Conservation (phyloP, 2,797 vertebrate genomes). For the Remorina albescens region DNA sequence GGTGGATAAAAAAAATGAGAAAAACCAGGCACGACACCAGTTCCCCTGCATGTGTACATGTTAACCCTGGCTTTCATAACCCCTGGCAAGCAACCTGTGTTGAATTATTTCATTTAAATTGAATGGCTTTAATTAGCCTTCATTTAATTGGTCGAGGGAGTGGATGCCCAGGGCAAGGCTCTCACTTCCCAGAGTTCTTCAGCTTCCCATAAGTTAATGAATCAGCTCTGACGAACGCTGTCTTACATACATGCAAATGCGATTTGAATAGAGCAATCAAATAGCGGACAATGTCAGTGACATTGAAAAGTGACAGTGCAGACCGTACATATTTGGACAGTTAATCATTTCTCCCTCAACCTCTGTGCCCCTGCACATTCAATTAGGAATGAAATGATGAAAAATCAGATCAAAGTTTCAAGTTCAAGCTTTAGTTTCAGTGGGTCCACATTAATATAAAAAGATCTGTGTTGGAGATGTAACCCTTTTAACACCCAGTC, state of each 20-base stretch:
- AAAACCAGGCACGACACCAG: not conserved
- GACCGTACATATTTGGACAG: not conserved
- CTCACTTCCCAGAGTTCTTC: slow-evolving; percentile 42
- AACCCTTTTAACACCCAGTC: not conserved
- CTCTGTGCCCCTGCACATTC: not conserved
- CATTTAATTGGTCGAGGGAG: slow-evolving; percentile 75
- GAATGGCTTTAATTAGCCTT: slow-evolving; percentile 80
- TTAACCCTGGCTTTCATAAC: slow-evolving; percentile 62
- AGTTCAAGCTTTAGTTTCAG: too few relatives aligned
- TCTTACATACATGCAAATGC: slow-evolving; percentile 4
- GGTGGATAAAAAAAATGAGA: not conserved
- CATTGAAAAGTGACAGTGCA: not conserved
- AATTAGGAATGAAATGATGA: not conserved
- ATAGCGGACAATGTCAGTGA: not conserved
- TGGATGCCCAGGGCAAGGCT: slow-evolving; percentile 66
- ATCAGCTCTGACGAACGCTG: slow-evolving; percentile 51
- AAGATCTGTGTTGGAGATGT: too few relatives aligned
- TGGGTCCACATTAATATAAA: too few relatives aligned
- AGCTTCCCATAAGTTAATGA: slow-evolving; percentile 63
- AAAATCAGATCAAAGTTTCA: not conserved
- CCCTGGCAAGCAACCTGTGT: slow-evolving; percentile 65
- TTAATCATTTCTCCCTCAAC: not conserved
- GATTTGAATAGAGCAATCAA: not conserved
- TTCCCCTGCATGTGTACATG: slow-evolving; percentile 4
- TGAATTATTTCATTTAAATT: slow-evolving; percentile 78